Evolutionary conservation across 1,140 invertebrate species (phyloP).

Genomic region (Papilio xuthus): DNA sequence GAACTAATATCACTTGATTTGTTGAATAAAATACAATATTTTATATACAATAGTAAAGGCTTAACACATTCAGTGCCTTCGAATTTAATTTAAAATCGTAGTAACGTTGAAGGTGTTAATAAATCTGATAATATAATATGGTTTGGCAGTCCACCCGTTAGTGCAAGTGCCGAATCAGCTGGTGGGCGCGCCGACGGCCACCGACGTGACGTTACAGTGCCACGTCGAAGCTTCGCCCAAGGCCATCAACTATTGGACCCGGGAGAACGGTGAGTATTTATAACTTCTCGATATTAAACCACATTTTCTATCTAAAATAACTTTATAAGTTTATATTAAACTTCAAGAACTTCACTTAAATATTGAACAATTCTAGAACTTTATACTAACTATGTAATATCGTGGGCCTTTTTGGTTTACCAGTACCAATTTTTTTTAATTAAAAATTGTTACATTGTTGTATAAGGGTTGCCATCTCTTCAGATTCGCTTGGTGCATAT

Average conservation of each 20-base stretch:
- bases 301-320: slow-evolving; percentile 3
- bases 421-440: background rate
- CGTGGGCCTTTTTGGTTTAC: background rate
- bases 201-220: slow-evolving; percentile 92
- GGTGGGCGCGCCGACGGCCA: slow-evolving; percentile 89
- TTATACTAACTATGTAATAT: background rate
- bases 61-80: background rate
- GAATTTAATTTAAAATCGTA: background rate
- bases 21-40: background rate
- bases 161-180: slow-evolving; percentile 93
- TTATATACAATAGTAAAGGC: too few species aligned
- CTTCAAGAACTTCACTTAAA: background rate
- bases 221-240: slow-evolving; percentile 92
- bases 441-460: background rate
- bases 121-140: slow-evolving; percentile 39
- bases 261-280: slow-evolving; percentile 86
- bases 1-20: too few species aligned
- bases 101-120: background rate
- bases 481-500: too few species aligned
- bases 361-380: background rate
- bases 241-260: slow-evolving; percentile 94
- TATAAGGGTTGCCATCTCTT: background rate
- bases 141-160: slow-evolving; percentile 89
- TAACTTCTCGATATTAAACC: slow-evolving; percentile 22
- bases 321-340: background rate